Conservation (phyloP, 2,888 invertebrate genomes). For the Branchellion lobata region DNA sequence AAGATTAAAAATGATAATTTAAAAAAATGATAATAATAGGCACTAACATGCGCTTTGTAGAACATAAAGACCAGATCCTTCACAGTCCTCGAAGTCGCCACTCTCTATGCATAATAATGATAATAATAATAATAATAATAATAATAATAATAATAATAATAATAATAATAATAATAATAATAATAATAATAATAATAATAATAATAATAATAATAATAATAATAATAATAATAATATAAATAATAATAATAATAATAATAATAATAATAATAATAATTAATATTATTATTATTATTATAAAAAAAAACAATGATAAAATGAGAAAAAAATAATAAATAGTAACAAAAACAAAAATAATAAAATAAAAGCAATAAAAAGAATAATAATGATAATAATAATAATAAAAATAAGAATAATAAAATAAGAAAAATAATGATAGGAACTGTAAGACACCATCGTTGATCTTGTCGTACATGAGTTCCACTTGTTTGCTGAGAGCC, state of each 20-base stretch:
- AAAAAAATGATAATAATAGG: background rate
- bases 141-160: too few relatives aligned
- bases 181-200: too few relatives aligned
- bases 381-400: background rate
- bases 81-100: constrained; percentile 82
- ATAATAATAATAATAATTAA: background rate
- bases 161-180: too few relatives aligned
- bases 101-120: constrained; percentile 53
- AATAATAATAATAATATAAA: too few relatives aligned
- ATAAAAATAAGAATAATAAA: too few relatives aligned
- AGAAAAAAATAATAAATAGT: too few relatives aligned
- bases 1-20: background rate
- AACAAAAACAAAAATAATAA: too few relatives aligned
- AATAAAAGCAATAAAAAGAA: too few relatives aligned
- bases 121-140: background rate
- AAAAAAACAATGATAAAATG: too few relatives aligned
- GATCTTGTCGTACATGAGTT: background rate
- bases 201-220: too few relatives aligned
- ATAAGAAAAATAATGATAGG: background rate
- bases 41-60: constrained; percentile 73
- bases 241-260: too few relatives aligned
- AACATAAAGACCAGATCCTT: constrained; percentile 83
- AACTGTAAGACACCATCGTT: background rate
- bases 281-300: background rate
- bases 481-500: background rate